These are phyloP conservation scores for Actenoides hombroni DNA, from an alignment of 2,113 vertebrate species.

Conservation along the genomic window DNA sequence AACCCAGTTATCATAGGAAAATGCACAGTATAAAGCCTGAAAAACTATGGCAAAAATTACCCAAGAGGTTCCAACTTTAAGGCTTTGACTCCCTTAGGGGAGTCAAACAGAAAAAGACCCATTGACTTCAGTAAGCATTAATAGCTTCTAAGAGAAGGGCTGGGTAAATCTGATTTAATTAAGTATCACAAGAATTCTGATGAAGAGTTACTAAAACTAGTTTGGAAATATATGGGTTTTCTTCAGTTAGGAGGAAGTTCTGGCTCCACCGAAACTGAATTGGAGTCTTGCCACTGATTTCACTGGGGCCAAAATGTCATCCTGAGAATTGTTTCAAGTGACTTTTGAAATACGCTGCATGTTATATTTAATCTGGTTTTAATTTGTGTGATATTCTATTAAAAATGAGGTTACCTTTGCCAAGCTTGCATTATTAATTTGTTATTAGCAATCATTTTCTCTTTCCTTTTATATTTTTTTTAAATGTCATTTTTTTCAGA, in stretches of 20 bases:
- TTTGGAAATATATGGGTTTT: background rate
- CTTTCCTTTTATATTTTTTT: constrained; percentile 19
- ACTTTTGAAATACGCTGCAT: background rate
- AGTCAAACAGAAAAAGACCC: background rate
- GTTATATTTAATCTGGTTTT: background rate
- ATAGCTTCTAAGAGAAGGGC: background rate
- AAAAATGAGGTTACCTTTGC: constrained; percentile 6
- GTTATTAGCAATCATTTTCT: background rate
- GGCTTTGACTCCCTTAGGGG: background rate
- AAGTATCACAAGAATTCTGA: background rate
- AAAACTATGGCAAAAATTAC: background rate
- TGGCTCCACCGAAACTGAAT: background rate
- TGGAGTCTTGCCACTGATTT: background rate
- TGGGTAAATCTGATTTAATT: background rate
- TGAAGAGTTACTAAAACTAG: background rate
- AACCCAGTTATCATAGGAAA: background rate
- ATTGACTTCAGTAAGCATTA: background rate
- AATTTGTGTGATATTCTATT: constrained; percentile 16
- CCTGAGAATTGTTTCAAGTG: background rate
- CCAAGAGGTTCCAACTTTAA: background rate
- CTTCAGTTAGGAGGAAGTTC: background rate
- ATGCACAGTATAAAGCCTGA: background rate
- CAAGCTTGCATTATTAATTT: constrained; percentile 34
- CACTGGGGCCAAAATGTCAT: background rate
- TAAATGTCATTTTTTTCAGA: constrained; percentile 4